phyloP scores from a whole-genome alignment of 1,140 invertebrate genomes.

The Homalodisca vitripennis region DNA sequence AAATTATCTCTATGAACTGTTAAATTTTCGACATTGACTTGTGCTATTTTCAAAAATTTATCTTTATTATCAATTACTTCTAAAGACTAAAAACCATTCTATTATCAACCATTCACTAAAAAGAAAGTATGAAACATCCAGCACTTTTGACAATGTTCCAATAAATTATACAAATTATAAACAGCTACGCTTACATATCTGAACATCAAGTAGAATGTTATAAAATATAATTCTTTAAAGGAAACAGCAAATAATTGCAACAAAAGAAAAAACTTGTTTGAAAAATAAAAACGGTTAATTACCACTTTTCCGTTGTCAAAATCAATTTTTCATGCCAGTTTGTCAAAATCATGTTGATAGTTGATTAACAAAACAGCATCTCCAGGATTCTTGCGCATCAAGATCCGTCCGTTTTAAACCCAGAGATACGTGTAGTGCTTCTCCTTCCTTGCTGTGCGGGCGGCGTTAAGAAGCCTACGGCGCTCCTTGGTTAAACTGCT shows the following conservation, averaged over 20 bases:
- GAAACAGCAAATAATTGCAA: neutral
- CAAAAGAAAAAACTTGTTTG: neutral
- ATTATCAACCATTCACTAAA: neutral
- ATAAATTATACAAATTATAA: neutral
- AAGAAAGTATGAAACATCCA: neutral
- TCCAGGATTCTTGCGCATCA: neutral
- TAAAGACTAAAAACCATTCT: neutral
- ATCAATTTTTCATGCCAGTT: neutral
- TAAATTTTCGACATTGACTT: too few species aligned
- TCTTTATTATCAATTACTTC: neutral
- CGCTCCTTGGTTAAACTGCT: neutral
- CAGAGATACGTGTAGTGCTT: constrained; percentile 10
- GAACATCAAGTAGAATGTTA: neutral
- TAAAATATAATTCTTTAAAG: neutral
- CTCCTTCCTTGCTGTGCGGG: neutral
- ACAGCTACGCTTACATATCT: neutral
- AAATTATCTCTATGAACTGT: neutral
- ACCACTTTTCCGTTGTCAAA: neutral
- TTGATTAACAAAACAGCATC: neutral
- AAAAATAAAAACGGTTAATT: too few species aligned
- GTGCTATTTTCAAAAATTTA: neutral
- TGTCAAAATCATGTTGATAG: neutral
- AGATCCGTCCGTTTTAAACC: neutral
- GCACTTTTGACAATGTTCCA: neutral
- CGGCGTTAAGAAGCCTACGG: neutral